A percentile compares a stretch with the other conserved stretches of the same genome.
Conservation (phyloP, 2,113 vertebrate genomes). For the Gymnarchus niloticus region DNA sequence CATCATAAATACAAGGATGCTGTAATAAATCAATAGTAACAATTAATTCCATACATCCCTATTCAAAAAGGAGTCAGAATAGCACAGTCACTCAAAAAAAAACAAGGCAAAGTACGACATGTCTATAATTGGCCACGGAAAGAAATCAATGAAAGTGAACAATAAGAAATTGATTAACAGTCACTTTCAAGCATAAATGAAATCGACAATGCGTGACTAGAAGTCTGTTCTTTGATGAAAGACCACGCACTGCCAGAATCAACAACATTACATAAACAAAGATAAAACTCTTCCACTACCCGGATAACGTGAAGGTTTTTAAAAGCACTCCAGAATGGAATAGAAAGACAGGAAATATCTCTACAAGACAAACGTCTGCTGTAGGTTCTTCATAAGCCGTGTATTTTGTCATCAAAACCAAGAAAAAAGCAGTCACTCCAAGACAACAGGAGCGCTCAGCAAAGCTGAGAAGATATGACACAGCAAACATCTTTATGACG, state of each 20-base stretch:
- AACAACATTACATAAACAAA: background rate
- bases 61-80: background rate
- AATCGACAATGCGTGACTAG: background rate
- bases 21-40: background rate
- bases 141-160: background rate
- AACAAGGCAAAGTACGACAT: background rate
- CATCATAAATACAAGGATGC: background rate
- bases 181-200: background rate
- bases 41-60: background rate
- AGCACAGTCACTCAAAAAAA: background rate
- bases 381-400: background rate
- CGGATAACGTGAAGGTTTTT: background rate
- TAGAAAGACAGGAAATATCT: background rate
- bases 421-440: background rate
- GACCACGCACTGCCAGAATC: background rate
- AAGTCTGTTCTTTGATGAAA: conserved; percentile 1
- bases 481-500: background rate
- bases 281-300: background rate
- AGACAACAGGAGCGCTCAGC: background rate
- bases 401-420: background rate
- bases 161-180: background rate
- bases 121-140: background rate
- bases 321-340: background rate
- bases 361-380: background rate
- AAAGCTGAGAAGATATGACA: background rate